Evolutionary conservation across 2,113 vertebrate genomes (phyloP), one percentile per base, ranked within the genome.

Genomic region (Donacobius atricapilla): DNA sequence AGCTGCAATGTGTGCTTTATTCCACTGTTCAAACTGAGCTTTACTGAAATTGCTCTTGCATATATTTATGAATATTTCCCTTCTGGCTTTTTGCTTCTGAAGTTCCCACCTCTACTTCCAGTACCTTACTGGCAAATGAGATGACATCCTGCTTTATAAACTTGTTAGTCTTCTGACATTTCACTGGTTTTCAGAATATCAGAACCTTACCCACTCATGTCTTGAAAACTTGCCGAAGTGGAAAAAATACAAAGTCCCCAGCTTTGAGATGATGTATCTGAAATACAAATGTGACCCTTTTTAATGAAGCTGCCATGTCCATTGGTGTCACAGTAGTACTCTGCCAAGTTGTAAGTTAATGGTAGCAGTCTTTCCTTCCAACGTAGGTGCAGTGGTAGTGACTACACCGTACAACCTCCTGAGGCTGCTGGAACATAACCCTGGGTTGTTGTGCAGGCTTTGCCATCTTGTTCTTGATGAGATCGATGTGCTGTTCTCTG

Each of bases 391-490:
- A 63, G 42, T 99, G 60, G 86, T 99, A 6, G 98, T 99, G 75
- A 99, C 98, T 44, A 99, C 99, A 3, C 98, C 99, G 0, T 98
- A 98, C 72, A 98, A 97, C 69, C 90, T 99, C 42, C 89, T 98
- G 50, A 98, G 99, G 33, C 97, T 99, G 65, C 95, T 99, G 80
- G 96, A 97, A 9, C 90, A 89, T 45, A 97, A 98, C 56, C 93
- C 97, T 51, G 97, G 98, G 44, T 87, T 98, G 9, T 99, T 99
- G 93, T 89, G 98, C 77, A 97, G 98, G 75, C 96, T 99, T 44
- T 98, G 98, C 31, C 99, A 99, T 90, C 97, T 99, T 60, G 91
- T 99, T 72, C 94, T 99, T 64, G 99, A 99, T 66, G 98, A 99
- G 72, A 90, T 97, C 0, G 98, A 99, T 21, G 70, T 97, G 23